These are phyloP conservation scores for Lytechinus variegatus DNA, from an alignment of 35 echinoderm and acorn worm species.

Conservation along the genomic window DNA sequence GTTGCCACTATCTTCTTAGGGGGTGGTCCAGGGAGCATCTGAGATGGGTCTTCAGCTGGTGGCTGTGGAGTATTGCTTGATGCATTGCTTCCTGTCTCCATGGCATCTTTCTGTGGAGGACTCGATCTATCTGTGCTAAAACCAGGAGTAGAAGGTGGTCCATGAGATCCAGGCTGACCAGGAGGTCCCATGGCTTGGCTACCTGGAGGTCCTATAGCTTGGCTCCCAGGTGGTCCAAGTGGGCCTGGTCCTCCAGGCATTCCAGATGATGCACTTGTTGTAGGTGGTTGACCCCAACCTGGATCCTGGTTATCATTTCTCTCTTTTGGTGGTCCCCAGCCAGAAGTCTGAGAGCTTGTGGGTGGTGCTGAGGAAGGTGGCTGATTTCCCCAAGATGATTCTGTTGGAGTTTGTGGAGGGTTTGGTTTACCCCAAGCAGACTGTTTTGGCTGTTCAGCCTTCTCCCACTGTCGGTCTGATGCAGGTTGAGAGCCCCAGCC, in stretches of 20 bases:
- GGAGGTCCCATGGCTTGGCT: neutral
- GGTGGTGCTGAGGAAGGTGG: neutral
- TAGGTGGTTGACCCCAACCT: constrained; percentile 45
- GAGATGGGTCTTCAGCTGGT: constrained; percentile 27
- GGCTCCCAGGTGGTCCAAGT: constrained; percentile 5
- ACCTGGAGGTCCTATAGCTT: neutral
- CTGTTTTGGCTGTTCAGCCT: constrained; percentile 40
- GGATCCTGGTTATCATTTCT: constrained; percentile 32
- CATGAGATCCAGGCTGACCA: neutral
- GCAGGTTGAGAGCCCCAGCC: constrained; percentile 64
- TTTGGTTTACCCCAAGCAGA: constrained; percentile 64
- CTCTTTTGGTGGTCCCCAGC: constrained; percentile 47
- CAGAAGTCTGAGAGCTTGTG: constrained; percentile 34
- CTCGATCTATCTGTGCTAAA: constrained; percentile 38
- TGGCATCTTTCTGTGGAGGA: constrained; percentile 54
- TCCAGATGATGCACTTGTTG: constrained; percentile 3
- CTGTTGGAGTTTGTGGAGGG: constrained; percentile 54
- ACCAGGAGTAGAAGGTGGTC: constrained; percentile 24
- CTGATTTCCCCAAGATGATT: constrained; percentile 48
- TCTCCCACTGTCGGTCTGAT: constrained; percentile 19
- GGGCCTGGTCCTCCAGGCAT: constrained; percentile 31
- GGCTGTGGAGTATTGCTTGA: constrained; percentile 38
- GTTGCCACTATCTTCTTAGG: constrained; percentile 82
- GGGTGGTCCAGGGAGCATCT: constrained; percentile 66
- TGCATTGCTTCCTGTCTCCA: constrained; percentile 22